Conservation (phyloP, 2,888 invertebrate species). For the Nymphalis polychloros region DNA sequence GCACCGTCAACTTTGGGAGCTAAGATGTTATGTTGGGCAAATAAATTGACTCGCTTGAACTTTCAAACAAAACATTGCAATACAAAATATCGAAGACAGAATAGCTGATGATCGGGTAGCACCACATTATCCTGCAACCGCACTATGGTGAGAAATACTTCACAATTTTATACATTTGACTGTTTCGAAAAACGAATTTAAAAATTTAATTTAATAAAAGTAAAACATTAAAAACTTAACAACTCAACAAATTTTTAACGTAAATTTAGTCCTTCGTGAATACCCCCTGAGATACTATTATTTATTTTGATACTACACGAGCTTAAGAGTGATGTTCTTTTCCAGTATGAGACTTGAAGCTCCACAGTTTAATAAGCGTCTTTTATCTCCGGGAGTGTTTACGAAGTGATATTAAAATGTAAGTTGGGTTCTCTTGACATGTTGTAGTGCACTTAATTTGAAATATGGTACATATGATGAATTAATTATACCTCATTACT, state of each 20-base stretch:
- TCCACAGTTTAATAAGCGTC: conserved; percentile 6
- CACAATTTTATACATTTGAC: no score
- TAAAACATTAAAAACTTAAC: not conserved
- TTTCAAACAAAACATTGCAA: no score
- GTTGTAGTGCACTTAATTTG: not conserved
- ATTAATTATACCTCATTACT: not conserved
- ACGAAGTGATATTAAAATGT: conserved; percentile 5
- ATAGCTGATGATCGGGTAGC: no score
- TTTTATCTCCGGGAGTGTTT: not conserved
- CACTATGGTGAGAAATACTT: no score
- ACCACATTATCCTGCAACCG: no score
- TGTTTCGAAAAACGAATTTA: no score
- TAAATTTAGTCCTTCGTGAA: not conserved
- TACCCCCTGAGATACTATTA: not conserved
- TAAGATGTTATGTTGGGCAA: no score
- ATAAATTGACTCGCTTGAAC: no score
- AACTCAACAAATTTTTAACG: not conserved
- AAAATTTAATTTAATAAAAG: no score
- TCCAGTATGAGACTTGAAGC: conserved; percentile 12
- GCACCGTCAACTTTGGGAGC: no score
- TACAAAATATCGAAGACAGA: no score
- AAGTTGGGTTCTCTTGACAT: conserved; percentile 1
- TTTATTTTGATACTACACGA: conserved; percentile 1
- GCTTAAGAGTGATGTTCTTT: conserved; percentile 5
- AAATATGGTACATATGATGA: not conserved